Conservation (phyloP, 2,113 vertebrate species). For the Perca fluviatilis region DNA sequence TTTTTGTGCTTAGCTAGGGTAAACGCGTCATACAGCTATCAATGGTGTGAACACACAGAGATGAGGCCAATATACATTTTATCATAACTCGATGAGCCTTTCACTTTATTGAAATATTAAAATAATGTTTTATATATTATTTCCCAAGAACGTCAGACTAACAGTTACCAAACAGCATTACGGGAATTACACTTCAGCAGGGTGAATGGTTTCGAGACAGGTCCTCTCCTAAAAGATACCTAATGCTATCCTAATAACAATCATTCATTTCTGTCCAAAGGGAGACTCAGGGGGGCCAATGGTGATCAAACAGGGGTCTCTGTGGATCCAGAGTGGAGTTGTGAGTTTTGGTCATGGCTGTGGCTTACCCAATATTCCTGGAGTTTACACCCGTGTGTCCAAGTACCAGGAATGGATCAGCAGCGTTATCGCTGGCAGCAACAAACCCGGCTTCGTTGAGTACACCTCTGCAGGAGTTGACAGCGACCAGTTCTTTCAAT, state of each 20-base stretch:
- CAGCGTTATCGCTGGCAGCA: background rate
- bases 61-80: background rate
- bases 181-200: background rate
- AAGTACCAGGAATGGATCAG: conserved; percentile 87
- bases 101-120: no score
- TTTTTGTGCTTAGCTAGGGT: background rate
- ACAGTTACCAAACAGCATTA: background rate
- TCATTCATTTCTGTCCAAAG: conserved; percentile 31
- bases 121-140: background rate
- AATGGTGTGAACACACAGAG: background rate
- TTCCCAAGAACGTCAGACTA: background rate
- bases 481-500: background rate
- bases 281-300: conserved; percentile 76
- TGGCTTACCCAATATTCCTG: conserved; percentile 83
- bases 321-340: conserved; percentile 88
- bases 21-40: background rate
- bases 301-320: conserved; percentile 72
- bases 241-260: background rate
- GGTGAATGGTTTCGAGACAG: no score
- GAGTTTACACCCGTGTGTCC: conserved; percentile 87
- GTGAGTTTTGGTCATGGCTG: conserved; percentile 89
- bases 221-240: background rate
- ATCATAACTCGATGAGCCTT: background rate
- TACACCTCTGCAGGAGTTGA: background rate
- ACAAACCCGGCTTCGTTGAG: conserved; percentile 36